Evolutionary conservation across 1,140 invertebrate species (phyloP).

Genomic region (Idris sp.): DNA sequence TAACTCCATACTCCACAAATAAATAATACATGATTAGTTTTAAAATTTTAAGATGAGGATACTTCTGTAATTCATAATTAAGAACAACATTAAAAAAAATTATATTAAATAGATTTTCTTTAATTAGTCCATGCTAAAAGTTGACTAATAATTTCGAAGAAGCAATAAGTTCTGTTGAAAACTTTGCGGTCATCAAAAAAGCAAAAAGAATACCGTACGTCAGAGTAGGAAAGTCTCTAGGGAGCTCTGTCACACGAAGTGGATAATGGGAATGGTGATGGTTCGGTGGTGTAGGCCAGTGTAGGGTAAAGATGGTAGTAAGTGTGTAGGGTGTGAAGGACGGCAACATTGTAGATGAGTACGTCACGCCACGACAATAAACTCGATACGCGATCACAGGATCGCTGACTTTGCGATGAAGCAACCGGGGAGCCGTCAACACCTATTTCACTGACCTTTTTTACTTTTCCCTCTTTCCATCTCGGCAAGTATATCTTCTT

Average conservation of each 20-base stretch:
- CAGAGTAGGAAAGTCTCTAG: slow-evolving; percentile 65
- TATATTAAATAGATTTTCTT: too few species aligned
- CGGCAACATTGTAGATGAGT: slow-evolving; percentile 71
- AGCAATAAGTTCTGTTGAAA: slow-evolving; percentile 34
- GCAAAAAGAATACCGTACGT: slow-evolving; percentile 55
- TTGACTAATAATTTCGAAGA: too few species aligned
- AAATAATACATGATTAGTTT: too few species aligned
- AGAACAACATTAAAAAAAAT: too few species aligned
- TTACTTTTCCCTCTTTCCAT: slow-evolving; percentile 44
- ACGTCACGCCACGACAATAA: slow-evolving; percentile 76
- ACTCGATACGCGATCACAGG: slow-evolving; percentile 73
- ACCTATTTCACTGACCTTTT: slow-evolving; percentile 66
- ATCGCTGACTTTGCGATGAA: slow-evolving; percentile 74
- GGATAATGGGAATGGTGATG: slow-evolving; percentile 75
- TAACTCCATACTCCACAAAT: too few species aligned
- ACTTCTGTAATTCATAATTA: too few species aligned
- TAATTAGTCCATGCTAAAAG: too few species aligned
- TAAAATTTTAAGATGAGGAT: too few species aligned
- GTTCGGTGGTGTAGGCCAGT: slow-evolving; percentile 60
- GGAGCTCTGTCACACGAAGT: slow-evolving; percentile 76
- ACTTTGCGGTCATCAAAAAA: slow-evolving; percentile 59
- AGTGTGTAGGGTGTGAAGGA: slow-evolving; percentile 58
- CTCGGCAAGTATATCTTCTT: slow-evolving; percentile 38
- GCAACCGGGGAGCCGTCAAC: slow-evolving; percentile 76
- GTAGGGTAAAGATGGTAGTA: slow-evolving; percentile 59